These are phyloP conservation scores for Sitophilus oryzae DNA, from an alignment of 1,140 invertebrate species.

Conservation along the genomic window DNA sequence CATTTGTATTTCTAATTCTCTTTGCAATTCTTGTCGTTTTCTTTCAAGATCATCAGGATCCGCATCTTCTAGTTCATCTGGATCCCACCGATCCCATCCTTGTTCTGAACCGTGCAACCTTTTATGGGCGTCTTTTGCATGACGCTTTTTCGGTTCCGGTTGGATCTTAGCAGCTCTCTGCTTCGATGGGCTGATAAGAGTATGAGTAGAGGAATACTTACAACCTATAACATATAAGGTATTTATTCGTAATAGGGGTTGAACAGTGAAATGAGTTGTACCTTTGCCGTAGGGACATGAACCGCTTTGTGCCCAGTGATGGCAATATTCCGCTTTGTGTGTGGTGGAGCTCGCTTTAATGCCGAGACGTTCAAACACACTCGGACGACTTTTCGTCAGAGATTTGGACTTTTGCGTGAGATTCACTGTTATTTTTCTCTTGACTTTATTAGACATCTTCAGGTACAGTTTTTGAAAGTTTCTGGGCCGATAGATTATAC, in stretches of 20 bases:
- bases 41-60: slow-evolving; percentile 75
- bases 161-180: slow-evolving; percentile 60
- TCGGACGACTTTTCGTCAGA: slow-evolving; percentile 53
- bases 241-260: neutral
- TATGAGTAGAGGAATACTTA: slow-evolving; percentile 67
- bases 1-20: slow-evolving; percentile 71
- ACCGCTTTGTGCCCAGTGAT: slow-evolving; percentile 68
- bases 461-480: slow-evolving; percentile 14
- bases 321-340: slow-evolving; percentile 59
- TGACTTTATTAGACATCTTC: slow-evolving; percentile 71
- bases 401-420: slow-evolving; percentile 62
- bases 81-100: slow-evolving; percentile 70
- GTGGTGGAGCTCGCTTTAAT: slow-evolving; percentile 55
- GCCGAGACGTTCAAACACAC: slow-evolving; percentile 73
- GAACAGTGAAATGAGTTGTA: neutral
- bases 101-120: slow-evolving; percentile 59
- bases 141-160: slow-evolving; percentile 54
- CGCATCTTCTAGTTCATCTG: slow-evolving; percentile 73
- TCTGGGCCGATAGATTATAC: slow-evolving; percentile 6
- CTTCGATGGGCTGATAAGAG: slow-evolving; percentile 67
- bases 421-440: slow-evolving; percentile 71
- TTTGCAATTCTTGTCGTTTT: slow-evolving; percentile 66
- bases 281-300: slow-evolving; percentile 66
- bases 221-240: slow-evolving; percentile 42
- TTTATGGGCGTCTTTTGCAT: slow-evolving; percentile 56